phyloP scores from a whole-genome alignment of 2,113 vertebrate genomes.

The Sinosuthora webbiana region DNA sequence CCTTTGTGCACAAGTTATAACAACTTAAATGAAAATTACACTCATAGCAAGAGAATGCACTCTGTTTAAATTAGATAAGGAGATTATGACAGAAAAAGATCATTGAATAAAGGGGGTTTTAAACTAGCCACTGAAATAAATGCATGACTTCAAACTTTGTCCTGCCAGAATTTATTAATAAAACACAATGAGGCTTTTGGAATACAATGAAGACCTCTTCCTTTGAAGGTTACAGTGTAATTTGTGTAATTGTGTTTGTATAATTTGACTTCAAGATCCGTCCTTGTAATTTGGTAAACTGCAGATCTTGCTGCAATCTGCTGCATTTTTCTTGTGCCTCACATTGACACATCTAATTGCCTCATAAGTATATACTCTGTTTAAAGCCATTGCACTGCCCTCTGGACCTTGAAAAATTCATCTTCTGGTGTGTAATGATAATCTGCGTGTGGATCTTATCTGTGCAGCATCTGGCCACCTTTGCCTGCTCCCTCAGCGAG shows the following conservation, averaged over 20 bases:
- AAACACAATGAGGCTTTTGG: slow-evolving; percentile 7
- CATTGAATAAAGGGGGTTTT: slow-evolving; percentile 9
- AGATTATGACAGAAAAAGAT: slow-evolving; percentile 35
- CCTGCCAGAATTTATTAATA: slow-evolving; percentile 40
- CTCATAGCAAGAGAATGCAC: not conserved
- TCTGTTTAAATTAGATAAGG: slow-evolving; percentile 45
- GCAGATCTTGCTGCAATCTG: slow-evolving; percentile 21
- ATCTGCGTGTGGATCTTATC: slow-evolving; percentile 50
- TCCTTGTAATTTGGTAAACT: slow-evolving; percentile 51
- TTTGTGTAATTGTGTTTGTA: slow-evolving; percentile 53
- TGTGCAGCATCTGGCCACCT: slow-evolving; percentile 63
- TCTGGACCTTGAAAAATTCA: slow-evolving; percentile 31
- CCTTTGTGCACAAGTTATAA: slow-evolving; percentile 4
- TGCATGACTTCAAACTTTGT: slow-evolving; percentile 41
- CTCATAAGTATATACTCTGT: not conserved
- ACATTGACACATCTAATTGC: not conserved
- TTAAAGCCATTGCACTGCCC: not conserved
- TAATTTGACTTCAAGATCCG: slow-evolving; percentile 41
- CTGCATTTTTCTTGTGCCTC: slow-evolving; percentile 8
- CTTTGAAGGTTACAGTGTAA: slow-evolving; percentile 51
- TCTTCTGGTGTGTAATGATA: slow-evolving; percentile 28
- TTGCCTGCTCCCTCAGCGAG: slow-evolving; percentile 37
- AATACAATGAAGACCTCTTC: slow-evolving; percentile 20
- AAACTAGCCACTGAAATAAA: slow-evolving; percentile 39
- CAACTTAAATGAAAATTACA: slow-evolving; percentile 43